Percentiles rank a stretch among this genome's conserved stretches.
Conservation (phyloP, 2,888 invertebrate genomes). For the Drosophila suboccidentalis region DNA sequence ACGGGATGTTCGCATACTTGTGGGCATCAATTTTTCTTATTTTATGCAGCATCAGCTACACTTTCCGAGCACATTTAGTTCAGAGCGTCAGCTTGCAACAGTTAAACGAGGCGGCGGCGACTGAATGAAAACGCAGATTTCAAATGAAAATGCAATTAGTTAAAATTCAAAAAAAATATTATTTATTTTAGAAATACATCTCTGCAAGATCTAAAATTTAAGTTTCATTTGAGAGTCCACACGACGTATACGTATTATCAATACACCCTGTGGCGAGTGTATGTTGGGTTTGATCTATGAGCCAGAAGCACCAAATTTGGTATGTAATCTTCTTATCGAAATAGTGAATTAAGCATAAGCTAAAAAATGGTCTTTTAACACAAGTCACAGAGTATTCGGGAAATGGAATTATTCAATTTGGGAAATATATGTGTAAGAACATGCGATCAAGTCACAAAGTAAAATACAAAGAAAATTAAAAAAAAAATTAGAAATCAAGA, state of each 20-base stretch:
- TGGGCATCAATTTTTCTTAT: constrained; percentile 70
- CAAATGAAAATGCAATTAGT: background rate
- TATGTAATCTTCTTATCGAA: no score
- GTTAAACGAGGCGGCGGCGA: background rate
- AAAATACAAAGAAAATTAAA: no score
- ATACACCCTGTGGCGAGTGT: no score
- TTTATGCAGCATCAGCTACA: constrained; percentile 57
- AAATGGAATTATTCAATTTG: no score
- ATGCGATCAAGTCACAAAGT: no score
- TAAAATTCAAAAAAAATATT: background rate
- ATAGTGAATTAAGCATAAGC: no score
- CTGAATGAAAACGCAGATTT: background rate
- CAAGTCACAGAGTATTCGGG: no score
- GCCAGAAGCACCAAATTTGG: no score
- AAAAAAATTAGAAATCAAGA: no score
- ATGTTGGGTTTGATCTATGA: no score
- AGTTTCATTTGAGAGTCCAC: background rate
- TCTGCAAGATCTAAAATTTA: background rate
- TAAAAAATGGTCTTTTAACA: no score
- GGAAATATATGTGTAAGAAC: no score
- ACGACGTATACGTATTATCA: background rate
- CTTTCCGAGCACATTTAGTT: constrained; percentile 20
- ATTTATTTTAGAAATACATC: background rate
- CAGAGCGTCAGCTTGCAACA: background rate
- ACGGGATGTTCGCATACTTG: constrained; percentile 51